Base-by-base conservation (phyloP, 2,797 vertebrate species). In the Squalus acanthias region DNA sequence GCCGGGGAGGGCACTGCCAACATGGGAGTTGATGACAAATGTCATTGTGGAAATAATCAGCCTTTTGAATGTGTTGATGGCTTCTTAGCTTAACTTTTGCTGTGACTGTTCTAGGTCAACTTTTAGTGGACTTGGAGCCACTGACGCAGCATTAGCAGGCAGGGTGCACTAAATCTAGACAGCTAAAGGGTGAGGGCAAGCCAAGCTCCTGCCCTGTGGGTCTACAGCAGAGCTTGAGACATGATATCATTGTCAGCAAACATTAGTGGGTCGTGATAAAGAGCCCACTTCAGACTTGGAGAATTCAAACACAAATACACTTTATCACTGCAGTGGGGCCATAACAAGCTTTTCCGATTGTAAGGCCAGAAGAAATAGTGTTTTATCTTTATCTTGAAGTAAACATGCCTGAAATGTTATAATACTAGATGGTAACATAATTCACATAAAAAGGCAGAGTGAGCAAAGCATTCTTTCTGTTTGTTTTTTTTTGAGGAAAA, bases 261-360 rank as follows among this genome's bases (percentile, higher is more conserved):
- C 65, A 96, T 94, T 96, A 79, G 72, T 63, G 88, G 67, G 33
- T 63, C n/a, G 57, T 76, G 96, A 96, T 94, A 96, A 96, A 93
- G 89, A 96, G 57, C 88, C 96, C 88, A 93, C 96, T 96, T 92
- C 88, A 92, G 96, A 92, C 96, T 63, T 22, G 70, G 96, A 93
- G 96, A 96, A 92, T 60, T 96, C 50, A 94, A 96, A 96, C 88
- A 76, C 89, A 96, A 96, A 96, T 92, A 93, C 82, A 69, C 88
- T 92, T 92, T 96, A 92, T 96, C 96, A 92, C 96, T 76, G 82
- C 91, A 72, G 87, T 57, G 69, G 89, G 89, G 60, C 70, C 85
- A 60, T 79, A 91, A 89, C 79, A 95, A 50, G 39, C 94, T 95
- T 74, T 70, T 9, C 69, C 39, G 67, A 76, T 95, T 72, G 69